These are phyloP conservation scores for Temnothorax rugatulus DNA, from an alignment of 2,888 invertebrate genomes.

Conservation along the genomic window DNA sequence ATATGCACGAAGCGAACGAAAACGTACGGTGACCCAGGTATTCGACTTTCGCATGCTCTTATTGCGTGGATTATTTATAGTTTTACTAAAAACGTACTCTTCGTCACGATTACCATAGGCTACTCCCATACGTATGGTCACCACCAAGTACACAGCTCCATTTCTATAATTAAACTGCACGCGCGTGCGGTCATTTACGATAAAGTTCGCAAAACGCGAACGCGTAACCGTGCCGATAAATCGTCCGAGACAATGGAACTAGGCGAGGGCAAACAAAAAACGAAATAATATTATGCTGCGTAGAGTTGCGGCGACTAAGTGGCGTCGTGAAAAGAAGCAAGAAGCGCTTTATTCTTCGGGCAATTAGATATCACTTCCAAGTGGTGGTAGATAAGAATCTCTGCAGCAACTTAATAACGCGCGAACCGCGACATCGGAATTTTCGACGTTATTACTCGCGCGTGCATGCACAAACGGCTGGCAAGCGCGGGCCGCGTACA, in stretches of 20 bases:
- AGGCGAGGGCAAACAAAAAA: background rate
- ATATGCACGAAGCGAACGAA: constrained; percentile 53
- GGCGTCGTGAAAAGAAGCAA: background rate
- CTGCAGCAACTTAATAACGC: background rate
- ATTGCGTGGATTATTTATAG: constrained; percentile 75
- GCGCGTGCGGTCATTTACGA: constrained; percentile 58
- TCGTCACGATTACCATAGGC: constrained; percentile 70
- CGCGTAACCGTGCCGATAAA: constrained; percentile 15
- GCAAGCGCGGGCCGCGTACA: constrained; percentile 28
- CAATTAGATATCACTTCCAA: constrained; percentile 16
- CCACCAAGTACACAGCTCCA: constrained; percentile 66
- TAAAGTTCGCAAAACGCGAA: constrained; percentile 53
- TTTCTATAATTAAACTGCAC: constrained; percentile 74
- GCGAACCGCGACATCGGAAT: background rate
- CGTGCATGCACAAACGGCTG: constrained; percentile 52
- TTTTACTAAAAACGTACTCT: constrained; percentile 74
- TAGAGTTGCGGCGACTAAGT: background rate
- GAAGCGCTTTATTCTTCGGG: background rate
- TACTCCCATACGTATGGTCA: constrained; percentile 66
- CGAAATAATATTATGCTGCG: background rate
- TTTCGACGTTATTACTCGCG: constrained; percentile 33
- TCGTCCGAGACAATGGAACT: constrained; percentile 10
- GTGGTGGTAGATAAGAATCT: background rate
- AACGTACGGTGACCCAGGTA: constrained; percentile 73
- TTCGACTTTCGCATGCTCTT: constrained; percentile 63